Base-by-base conservation (phyloP, 1,140 invertebrate species). In the Mylabris phalerata region DNA sequence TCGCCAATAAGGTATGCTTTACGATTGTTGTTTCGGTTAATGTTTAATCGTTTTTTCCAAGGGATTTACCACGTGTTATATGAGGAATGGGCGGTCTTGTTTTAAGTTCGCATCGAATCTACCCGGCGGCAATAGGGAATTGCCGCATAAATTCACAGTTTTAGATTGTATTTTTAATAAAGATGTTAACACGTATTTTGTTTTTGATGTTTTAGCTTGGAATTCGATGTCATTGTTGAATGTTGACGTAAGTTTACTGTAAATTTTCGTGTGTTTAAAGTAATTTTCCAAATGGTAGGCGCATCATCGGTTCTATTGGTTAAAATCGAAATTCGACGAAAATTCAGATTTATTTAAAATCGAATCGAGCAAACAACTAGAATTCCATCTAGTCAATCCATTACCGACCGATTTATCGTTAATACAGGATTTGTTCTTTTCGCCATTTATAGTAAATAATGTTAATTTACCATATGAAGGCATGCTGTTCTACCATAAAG, bases 191-290 rank as follows among this genome's bases (percentile, higher is more conserved):
- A 83, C 77, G 0, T 87, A 87, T 71, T 93, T 86, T 73, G 78
- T 92, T 2, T 71, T 95, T 46, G 93, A 96, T 74, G 76, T 92
- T 4, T 76, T 97, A 42, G 83, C 82, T 43, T 96, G 92, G 90
- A 90, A 87, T 61, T 83, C 82, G 61, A 82, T 87, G 61, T 78
- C 84, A 10, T 78, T 93, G 51, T 77, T 83, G 55, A 82, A 93
- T 65, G 90, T 87, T 77, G 90, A 94, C 71, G 89, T 91, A 80
- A 80, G 70, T 68, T n/a, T 19, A 19, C 1, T 19, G 38, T 44
- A 50, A 27, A 38, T 32, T 27, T 26, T 55, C 24, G 32, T 32
- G 32, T 32, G 7, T 32, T 32, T 32, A 5, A 7, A 32, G 4
- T 32, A 5, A 42, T 48, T 43, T 10, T 45, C 42, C 24, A 10